phyloP scores from a whole-genome alignment of 2,113 vertebrate species.

The Aythya baeri region DNA sequence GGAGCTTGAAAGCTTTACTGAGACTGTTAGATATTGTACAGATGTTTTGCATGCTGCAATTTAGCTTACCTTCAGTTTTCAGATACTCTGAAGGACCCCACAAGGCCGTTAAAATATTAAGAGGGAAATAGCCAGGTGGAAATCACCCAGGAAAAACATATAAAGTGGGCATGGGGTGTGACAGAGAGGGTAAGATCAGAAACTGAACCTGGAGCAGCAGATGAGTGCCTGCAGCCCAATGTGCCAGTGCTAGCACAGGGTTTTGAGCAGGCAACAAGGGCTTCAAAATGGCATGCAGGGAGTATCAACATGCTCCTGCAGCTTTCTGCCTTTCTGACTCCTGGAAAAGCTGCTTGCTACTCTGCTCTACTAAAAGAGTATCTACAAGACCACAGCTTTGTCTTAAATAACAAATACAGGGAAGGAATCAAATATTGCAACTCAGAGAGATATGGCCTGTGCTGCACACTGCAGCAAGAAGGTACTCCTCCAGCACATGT shows the following conservation, averaged over 20 bases:
- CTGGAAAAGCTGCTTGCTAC: neutral
- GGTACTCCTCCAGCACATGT: neutral
- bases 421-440: fast-evolving
- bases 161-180: fast-evolving
- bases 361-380: neutral
- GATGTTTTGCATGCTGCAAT: neutral
- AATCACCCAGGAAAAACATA: neutral
- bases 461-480: neutral
- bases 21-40: neutral
- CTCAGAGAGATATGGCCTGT: neutral
- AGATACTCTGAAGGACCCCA: neutral
- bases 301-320: neutral
- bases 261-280: neutral
- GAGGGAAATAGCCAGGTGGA: neutral
- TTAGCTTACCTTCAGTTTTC: neutral
- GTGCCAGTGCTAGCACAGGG: neutral
- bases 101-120: neutral
- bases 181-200: neutral
- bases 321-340: neutral
- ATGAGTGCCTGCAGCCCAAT: neutral
- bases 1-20: neutral
- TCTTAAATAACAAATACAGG: neutral
- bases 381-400: neutral
- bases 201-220: neutral
- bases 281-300: fast-evolving